Conservation (phyloP, 2,888 invertebrate species). For the Nephrotoma guestfalica region DNA sequence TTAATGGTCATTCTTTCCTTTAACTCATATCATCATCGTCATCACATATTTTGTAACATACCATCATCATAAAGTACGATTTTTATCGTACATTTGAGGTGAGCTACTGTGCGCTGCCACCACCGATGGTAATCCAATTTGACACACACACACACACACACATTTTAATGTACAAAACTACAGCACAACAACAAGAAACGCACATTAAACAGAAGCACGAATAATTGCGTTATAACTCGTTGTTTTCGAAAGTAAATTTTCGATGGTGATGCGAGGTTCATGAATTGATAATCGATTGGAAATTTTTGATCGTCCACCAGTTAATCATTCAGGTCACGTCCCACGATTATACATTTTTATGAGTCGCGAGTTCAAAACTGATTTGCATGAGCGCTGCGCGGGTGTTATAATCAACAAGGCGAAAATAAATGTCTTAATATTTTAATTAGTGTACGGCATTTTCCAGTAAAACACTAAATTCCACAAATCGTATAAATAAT, state of each 20-base stretch:
- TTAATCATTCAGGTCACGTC: background rate
- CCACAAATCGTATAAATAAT: background rate
- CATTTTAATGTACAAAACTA: background rate
- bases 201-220: background rate
- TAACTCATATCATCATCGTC: too few species aligned
- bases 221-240: background rate
- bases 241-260: background rate
- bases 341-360: background rate
- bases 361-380: background rate
- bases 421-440: background rate
- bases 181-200: background rate
- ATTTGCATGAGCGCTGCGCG: background rate
- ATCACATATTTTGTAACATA: background rate
- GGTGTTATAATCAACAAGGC: background rate
- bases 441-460: background rate
- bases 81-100: background rate
- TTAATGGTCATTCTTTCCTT: constrained; percentile 5
- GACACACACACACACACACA: background rate
- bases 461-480: background rate
- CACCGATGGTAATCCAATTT: background rate
- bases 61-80: background rate
- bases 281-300: background rate
- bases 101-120: background rate
- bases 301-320: background rate
- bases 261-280: background rate